Evolutionary conservation across 2,888 invertebrate species (phyloP), one percentile per base, ranked within the genome.

Genomic region (Platycheirus albimanus): DNA sequence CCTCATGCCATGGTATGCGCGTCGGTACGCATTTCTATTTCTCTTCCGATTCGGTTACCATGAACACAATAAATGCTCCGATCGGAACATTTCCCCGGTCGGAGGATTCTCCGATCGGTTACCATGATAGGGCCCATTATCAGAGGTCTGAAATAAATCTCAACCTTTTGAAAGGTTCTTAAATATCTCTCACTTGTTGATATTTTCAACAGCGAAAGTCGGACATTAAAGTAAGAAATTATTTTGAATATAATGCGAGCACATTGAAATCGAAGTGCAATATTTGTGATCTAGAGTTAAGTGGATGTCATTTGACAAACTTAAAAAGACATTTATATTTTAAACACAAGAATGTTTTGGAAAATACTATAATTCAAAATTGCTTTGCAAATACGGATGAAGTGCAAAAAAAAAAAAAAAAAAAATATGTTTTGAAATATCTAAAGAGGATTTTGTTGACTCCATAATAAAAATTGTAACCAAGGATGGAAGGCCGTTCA

Each of bases 231-330:
- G n/a, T 54, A 17, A 36, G 54, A 36, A 11, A 19, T 20, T 54
- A 33, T 54, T 54, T 54, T 54, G 17, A 54, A 36, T 54, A 36
- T 38, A 20, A 19, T 36, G 36, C 15, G 7, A 33, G 33, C n/a
- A 36, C 52, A 54, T 33, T 36, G 10, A 54, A 54, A 33, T 54
- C 36, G 11, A 54, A 38, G n/a, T 54, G 36, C 54, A 36, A 7
- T 54, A 17, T 20, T 36, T 54, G 36, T 36, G 36, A 54, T 36
- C 17, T 33, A 17, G 52, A 52, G 19, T 36, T 52, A 33, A 8
- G 33, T 11, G 52, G 17, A 2, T 7, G 17, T 17, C 52, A 33
- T 33, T 52, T 17, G 30, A 33, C 30, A 8, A 33, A 52, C 17
- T 33, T 52, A 28, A 33, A 24, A 49, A 24, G 49, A 24, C 51